Evolutionary conservation across 2,113 vertebrate species (phyloP).

Genomic region (Cettia cetti): DNA sequence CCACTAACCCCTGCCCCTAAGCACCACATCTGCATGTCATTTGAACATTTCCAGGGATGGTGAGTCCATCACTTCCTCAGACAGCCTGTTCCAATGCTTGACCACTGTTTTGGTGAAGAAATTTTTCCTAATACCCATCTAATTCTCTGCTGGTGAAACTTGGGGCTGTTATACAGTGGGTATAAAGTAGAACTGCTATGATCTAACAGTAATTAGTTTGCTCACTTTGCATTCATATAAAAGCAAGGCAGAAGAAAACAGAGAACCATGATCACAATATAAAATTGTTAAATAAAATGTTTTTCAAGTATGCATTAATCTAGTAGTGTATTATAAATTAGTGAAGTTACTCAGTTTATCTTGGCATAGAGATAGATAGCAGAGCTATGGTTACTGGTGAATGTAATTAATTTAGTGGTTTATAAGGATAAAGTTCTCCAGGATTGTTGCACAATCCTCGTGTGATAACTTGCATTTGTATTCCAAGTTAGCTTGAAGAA

Average conservation of each 20-base stretch:
- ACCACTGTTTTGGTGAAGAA: not conserved
- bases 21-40: not conserved
- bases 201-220: not conserved
- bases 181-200: not conserved
- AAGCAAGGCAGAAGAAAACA: not conserved
- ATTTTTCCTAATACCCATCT: not conserved
- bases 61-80: not conserved
- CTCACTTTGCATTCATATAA: not conserved
- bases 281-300: not conserved
- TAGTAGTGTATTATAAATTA: not conserved
- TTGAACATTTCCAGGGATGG: not conserved
- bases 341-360: not conserved
- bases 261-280: not conserved
- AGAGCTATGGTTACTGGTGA: not conserved
- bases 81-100: not conserved
- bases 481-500: not conserved
- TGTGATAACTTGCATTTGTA: not conserved
- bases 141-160: not conserved
- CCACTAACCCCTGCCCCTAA: not conserved
- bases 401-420: not conserved
- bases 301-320: not conserved
- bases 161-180: not conserved
- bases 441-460: not conserved
- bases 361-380: not conserved
- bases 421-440: not conserved